Conservation (phyloP, 2,888 invertebrate genomes). For the Palloptera scutellata region DNA sequence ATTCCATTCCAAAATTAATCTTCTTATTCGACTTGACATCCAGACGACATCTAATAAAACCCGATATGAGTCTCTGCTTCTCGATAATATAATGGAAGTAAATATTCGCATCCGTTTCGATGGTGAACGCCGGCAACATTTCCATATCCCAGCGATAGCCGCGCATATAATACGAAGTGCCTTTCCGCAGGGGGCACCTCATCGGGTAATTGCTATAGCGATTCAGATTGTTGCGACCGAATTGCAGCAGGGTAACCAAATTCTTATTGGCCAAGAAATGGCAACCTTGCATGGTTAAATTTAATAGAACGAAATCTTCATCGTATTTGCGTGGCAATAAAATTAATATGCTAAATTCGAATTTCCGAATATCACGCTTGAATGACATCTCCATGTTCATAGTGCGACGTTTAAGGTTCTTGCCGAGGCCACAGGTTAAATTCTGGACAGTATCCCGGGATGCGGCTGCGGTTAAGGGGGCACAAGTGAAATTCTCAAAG, state of each 20-base stretch:
- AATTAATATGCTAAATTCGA: slow-evolving; percentile 36
- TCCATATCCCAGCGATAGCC: slow-evolving; percentile 38
- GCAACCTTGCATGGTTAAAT: slow-evolving; percentile 39
- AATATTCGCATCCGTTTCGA: slow-evolving; percentile 24
- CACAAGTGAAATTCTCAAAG: slow-evolving; percentile 26
- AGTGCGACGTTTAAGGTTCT: slow-evolving; percentile 36
- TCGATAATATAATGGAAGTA: background rate
- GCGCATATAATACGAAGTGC: slow-evolving; percentile 36
- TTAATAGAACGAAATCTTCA: slow-evolving; percentile 27
- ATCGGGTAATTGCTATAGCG: slow-evolving; percentile 33
- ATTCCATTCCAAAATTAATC: background rate
- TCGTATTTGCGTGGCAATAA: slow-evolving; percentile 31
- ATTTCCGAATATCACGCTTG: slow-evolving; percentile 30
- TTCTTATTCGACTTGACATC: background rate
- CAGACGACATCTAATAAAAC: slow-evolving; percentile 8
- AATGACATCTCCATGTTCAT: slow-evolving; percentile 41
- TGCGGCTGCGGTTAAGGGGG: background rate
- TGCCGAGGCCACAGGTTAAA: slow-evolving; percentile 36
- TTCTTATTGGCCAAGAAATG: slow-evolving; percentile 38
- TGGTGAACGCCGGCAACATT: slow-evolving; percentile 31
- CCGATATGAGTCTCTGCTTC: background rate
- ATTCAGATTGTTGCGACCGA: slow-evolving; percentile 35
- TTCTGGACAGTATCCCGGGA: background rate
- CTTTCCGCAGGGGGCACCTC: slow-evolving; percentile 34
- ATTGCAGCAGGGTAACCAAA: slow-evolving; percentile 37